A percentile compares a stretch with the other conserved stretches of the same genome.
phyloP scores from a whole-genome alignment of 2,113 vertebrate genomes.

The Phycodurus eques region DNA sequence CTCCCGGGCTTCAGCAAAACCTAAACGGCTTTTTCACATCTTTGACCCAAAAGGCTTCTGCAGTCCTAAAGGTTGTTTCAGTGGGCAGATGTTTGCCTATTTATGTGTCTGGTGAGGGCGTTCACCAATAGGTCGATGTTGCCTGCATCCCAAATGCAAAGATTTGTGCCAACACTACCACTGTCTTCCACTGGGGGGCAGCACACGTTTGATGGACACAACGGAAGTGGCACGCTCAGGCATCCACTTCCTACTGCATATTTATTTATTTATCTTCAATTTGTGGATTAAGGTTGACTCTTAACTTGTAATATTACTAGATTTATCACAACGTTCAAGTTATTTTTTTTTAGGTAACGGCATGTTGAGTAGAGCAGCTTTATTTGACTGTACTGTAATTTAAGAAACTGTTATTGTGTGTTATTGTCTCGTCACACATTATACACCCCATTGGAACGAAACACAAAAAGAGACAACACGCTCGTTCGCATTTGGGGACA shows the following conservation, averaged over 20 bases:
- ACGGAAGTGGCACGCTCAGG: not conserved
- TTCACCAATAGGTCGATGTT: too few relatives aligned
- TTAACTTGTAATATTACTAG: not conserved
- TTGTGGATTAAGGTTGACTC: not conserved
- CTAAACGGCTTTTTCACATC: too few relatives aligned
- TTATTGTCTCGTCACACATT: not conserved
- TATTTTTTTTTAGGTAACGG: not conserved
- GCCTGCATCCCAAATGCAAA: too few relatives aligned
- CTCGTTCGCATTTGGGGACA: slow-evolving; percentile 24
- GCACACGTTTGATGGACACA: not conserved
- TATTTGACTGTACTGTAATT: not conserved
- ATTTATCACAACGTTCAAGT: too few relatives aligned
- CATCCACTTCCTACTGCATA: too few relatives aligned
- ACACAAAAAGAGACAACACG: not conserved
- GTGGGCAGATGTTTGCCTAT: too few relatives aligned
- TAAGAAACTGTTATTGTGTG: not conserved
- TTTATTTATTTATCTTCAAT: not conserved
- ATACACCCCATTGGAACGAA: not conserved
- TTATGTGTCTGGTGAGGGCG: too few relatives aligned
- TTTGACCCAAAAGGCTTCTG: too few relatives aligned
- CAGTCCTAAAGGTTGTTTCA: too few relatives aligned
- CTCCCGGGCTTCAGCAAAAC: too few relatives aligned
- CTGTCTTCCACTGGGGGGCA: not conserved
- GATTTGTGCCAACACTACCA: not conserved
- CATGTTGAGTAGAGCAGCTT: not conserved